Evolutionary conservation across 2,113 vertebrate species (phyloP).

Genomic region (Pelmatolapia mariae): DNA sequence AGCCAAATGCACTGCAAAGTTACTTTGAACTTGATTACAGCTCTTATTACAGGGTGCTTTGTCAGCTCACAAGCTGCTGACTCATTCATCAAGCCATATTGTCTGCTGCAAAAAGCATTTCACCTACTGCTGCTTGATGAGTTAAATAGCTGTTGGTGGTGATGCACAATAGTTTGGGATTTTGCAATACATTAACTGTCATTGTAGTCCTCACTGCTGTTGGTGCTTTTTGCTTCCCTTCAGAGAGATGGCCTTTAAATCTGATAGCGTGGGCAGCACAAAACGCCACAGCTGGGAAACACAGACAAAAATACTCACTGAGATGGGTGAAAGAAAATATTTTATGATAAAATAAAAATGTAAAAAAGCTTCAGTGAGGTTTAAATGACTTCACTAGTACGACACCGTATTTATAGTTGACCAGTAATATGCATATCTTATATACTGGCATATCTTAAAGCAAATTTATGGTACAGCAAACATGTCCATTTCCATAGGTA

Average conservation of each 20-base stretch:
- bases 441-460: background rate
- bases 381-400: background rate
- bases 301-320: background rate
- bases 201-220: background rate
- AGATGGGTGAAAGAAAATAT: background rate
- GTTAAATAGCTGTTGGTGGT: background rate
- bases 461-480: background rate
- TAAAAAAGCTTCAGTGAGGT: background rate
- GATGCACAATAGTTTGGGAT: background rate
- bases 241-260: background rate
- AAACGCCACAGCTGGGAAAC: background rate
- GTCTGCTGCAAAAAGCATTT: background rate
- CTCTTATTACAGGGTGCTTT: background rate
- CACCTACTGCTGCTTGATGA: background rate
- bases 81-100: background rate
- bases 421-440: background rate
- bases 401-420: background rate
- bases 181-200: background rate
- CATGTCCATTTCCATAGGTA: background rate
- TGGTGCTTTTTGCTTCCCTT: background rate
- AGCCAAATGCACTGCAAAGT: constrained; percentile 9
- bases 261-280: background rate
- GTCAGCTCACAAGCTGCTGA: background rate
- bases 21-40: background rate
- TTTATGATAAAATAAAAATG: background rate